Percentiles rank a stretch among this genome's conserved stretches.
Evolutionary conservation across 2,888 invertebrate species (phyloP).

Genomic region (Brachypalpus laphriformis): DNA sequence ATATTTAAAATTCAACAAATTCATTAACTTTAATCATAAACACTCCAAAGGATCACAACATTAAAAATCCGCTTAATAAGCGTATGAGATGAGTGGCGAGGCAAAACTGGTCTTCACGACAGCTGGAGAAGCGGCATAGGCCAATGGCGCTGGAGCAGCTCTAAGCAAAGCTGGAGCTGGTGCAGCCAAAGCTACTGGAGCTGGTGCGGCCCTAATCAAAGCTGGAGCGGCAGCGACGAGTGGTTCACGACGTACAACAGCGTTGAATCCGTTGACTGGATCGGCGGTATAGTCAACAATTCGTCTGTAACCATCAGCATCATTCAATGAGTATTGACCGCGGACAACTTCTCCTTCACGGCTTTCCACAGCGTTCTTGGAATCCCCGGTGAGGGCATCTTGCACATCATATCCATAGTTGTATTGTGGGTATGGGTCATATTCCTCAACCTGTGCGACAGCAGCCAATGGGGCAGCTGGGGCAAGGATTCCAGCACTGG

Average conservation of each 20-base stretch:
- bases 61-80: slow-evolving; percentile 76
- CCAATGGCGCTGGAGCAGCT: slow-evolving; percentile 73
- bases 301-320: slow-evolving; percentile 82
- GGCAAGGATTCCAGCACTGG: slow-evolving; percentile 80
- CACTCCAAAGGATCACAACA: slow-evolving; percentile 11
- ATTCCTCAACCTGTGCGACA: slow-evolving; percentile 78
- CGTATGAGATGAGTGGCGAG: slow-evolving; percentile 81
- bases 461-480: slow-evolving; percentile 79
- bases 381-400: slow-evolving; percentile 82
- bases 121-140: slow-evolving; percentile 28
- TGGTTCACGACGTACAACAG: slow-evolving; percentile 82
- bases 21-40: slow-evolving; percentile 36
- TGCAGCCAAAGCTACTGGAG: slow-evolving; percentile 60
- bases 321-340: slow-evolving; percentile 83
- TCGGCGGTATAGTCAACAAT: slow-evolving; percentile 83
- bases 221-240: slow-evolving; percentile 77
- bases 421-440: slow-evolving; percentile 83
- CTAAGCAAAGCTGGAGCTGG: slow-evolving; percentile 75
- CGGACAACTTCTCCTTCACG: slow-evolving; percentile 82
- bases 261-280: slow-evolving; percentile 82
- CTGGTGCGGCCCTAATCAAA: slow-evolving; percentile 36
- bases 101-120: slow-evolving; percentile 79
- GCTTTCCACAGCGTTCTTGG: slow-evolving; percentile 82
- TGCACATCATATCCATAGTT: slow-evolving; percentile 83
- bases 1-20: slow-evolving; percentile 16